Evolutionary conservation across 2,113 vertebrate genomes (phyloP), one percentile per base, ranked within the genome.

Genomic region (Condylura cristata): DNA sequence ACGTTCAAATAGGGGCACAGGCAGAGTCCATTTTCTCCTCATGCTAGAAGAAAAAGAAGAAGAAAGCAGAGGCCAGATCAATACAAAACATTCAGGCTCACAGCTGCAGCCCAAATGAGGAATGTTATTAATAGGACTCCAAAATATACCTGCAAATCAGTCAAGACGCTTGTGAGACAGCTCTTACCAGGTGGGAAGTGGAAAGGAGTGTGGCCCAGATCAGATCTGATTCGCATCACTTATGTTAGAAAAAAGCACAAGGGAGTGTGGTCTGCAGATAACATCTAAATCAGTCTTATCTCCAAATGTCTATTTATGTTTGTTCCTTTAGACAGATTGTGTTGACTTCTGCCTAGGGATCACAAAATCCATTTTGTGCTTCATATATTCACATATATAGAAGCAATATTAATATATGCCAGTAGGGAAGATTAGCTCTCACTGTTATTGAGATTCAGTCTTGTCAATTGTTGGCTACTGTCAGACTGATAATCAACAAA

Each of bases 81-180:
- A 95, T 96, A 95, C 34, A 74, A 88, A 97, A 70, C 92, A 93
- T 92, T 90, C 96, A 96, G 86, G 18, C 83, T 94, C n/a, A n/a
- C n/a, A 78, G 96, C 94, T 84, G 95, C 88, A 95, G 92, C 88
- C 89, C 72, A 81, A 92, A 87, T 76, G 44, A 89, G 84, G 53
- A 80, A 76, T 95, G 32, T 75, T 95, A 68, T 11, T 94, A 93
- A 32, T 93, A 91, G 81, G 71, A 86, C 79, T 95, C 1, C 66
- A 68, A 95, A 75, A 41, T n/a, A 32, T 30, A 91, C 78, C 0
- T 26, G 85, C 94, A 92, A 95, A 91, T 68, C 90, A 90, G 86
- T 94, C 93, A 94, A 78, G 32, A 37, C 79, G 95, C 95, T 93
- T 96, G 53, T 39, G 72, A 92, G 56, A 58, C 17, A 58, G 66